phyloP scores from a whole-genome alignment of 2,113 vertebrate genomes.

The Candoia aspera region DNA sequence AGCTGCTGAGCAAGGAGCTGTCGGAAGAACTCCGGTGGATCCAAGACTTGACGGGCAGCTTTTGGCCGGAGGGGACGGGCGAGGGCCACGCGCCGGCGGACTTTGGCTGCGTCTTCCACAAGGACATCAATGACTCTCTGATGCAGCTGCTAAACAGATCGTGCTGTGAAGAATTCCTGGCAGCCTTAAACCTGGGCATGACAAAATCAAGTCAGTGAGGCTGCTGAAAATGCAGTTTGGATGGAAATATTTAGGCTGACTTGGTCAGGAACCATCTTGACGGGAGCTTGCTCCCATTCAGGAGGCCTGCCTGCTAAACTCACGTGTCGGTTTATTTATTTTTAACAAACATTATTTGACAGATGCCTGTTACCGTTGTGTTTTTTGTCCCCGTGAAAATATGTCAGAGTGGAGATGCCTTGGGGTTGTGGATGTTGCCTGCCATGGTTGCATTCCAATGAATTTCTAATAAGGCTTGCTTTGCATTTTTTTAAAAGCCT shows the following conservation, averaged over 20 bases:
- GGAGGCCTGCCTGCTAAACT: not conserved
- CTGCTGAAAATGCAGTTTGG: not conserved
- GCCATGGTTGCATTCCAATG: not conserved
- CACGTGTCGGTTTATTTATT: not conserved
- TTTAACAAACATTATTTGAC: not conserved
- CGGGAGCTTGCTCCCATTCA: not conserved
- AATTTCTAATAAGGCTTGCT: not conserved
- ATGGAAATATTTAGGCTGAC: not conserved
- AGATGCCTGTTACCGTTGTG: not conserved
- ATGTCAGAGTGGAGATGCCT: not conserved
- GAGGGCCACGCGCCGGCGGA: conserved; percentile 58
- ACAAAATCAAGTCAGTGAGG: conserved; percentile 60
- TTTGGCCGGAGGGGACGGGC: conserved; percentile 66
- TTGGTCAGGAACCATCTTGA: not conserved
- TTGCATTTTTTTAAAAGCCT: not conserved
- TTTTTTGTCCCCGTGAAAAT: conserved; percentile 1
- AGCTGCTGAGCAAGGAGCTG: conserved; percentile 80
- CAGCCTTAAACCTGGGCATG: conserved; percentile 68
- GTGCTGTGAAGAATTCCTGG: conserved; percentile 72
- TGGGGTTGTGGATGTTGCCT: not conserved
- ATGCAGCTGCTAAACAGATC: conserved; percentile 76
- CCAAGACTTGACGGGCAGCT: conserved; percentile 77
- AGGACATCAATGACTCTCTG: conserved; percentile 75
- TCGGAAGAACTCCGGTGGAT: conserved; percentile 82
- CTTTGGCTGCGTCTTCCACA: conserved; percentile 66